These are phyloP conservation scores for Eptesicus fuscus DNA, from an alignment of 2,113 vertebrate species.

Conservation along the genomic window DNA sequence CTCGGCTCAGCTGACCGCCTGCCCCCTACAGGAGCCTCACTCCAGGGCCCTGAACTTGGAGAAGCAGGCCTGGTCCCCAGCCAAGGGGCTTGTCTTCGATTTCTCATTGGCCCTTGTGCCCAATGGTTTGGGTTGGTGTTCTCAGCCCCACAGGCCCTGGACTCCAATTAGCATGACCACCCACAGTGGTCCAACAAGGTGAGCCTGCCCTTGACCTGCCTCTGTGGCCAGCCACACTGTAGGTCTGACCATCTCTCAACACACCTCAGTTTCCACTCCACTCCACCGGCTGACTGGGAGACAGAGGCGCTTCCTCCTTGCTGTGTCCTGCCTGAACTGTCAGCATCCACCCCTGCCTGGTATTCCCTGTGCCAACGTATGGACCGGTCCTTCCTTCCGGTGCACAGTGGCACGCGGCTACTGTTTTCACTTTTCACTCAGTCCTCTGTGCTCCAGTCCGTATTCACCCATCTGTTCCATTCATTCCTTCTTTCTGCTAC, in stretches of 20 bases:
- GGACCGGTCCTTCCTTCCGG: background rate
- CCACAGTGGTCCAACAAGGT: background rate
- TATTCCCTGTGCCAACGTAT: background rate
- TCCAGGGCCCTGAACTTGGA: background rate
- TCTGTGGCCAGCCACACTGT: background rate
- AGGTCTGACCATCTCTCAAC: background rate
- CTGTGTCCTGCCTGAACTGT: background rate
- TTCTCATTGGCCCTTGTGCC: background rate
- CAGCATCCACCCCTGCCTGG: background rate
- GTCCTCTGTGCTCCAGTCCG: background rate
- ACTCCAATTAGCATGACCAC: background rate
- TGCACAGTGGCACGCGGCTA: no score
- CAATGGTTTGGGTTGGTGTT: background rate
- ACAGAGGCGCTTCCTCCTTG: background rate
- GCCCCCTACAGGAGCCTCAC: background rate
- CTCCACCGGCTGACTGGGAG: background rate
- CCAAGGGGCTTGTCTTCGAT: background rate
- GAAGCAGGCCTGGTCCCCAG: background rate
- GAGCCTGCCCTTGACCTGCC: background rate
- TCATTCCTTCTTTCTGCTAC: background rate
- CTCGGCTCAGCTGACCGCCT: background rate
- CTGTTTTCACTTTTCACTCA: background rate
- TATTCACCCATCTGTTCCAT: background rate
- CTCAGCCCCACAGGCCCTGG: background rate
- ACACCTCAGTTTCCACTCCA: background rate